Evolutionary conservation across 2,888 invertebrate genomes (phyloP).

Genomic region (Cosmia trapezina): DNA sequence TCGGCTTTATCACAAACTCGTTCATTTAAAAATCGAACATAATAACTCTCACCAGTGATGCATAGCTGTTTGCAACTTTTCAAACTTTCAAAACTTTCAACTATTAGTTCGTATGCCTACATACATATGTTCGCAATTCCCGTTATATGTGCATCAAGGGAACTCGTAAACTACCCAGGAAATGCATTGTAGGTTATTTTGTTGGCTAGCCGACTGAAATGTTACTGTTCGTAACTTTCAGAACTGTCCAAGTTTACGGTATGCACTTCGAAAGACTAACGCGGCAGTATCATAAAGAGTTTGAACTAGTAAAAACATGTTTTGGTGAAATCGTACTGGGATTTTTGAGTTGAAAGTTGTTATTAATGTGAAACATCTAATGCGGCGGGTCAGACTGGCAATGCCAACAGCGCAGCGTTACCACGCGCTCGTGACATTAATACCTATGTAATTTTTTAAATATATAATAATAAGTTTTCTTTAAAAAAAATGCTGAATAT

Average conservation of each 20-base stretch:
- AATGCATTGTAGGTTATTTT: constrained; percentile 77
- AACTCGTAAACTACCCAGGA: constrained; percentile 71
- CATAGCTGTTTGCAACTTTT: constrained; percentile 40
- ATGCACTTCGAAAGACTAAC: constrained; percentile 60
- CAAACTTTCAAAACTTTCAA: constrained; percentile 31
- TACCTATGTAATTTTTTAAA: too few relatives aligned
- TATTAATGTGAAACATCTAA: background rate
- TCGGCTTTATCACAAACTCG: background rate
- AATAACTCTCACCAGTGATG: constrained; percentile 19
- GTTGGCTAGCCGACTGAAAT: constrained; percentile 72
- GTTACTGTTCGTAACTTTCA: constrained; percentile 68
- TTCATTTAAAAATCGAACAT: constrained; percentile 11
- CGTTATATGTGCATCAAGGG: constrained; percentile 56
- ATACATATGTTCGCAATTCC: constrained; percentile 27
- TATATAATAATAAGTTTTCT: too few relatives aligned
- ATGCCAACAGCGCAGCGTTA: too few relatives aligned
- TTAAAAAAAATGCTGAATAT: too few relatives aligned
- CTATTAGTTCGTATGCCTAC: constrained; percentile 36
- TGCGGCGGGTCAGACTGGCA: too few relatives aligned
- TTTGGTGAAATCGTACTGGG: constrained; percentile 31
- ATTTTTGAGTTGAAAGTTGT: constrained; percentile 8
- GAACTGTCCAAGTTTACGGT: constrained; percentile 72
- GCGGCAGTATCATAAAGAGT: constrained; percentile 45
- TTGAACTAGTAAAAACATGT: constrained; percentile 50
- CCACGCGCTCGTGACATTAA: too few relatives aligned